Evolutionary conservation across 2,797 vertebrate genomes (phyloP).

Genomic region (Gorsachius magnificus): DNA sequence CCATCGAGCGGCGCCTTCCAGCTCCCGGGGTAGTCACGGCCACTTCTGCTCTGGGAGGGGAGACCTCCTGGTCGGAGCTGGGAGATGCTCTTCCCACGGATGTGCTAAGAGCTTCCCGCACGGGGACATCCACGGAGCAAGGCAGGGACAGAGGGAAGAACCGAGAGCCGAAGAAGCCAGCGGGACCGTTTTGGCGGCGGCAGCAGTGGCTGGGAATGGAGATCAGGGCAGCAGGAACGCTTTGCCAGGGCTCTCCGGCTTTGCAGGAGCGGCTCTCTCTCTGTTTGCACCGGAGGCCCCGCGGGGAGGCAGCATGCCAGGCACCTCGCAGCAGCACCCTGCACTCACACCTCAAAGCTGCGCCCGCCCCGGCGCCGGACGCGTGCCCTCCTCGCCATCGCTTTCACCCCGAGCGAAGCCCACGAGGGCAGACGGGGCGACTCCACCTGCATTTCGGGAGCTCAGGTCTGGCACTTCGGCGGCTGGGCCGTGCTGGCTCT

Average conservation of each 20-base stretch:
- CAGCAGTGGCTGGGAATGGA: neutral
- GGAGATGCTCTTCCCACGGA: no score
- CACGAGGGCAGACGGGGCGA: neutral
- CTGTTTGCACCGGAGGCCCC: rapidly evolving
- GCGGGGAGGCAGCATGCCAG: neutral
- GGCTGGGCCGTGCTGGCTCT: rapidly evolving
- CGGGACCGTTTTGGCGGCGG: neutral
- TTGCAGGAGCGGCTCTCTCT: neutral
- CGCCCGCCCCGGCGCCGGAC: rapidly evolving
- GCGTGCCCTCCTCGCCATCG: rapidly evolving
- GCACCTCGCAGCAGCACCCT: neutral
- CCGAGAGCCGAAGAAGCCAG: neutral
- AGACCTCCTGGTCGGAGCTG: neutral
- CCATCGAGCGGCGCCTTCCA: neutral
- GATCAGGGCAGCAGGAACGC: no score
- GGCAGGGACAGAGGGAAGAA: neutral
- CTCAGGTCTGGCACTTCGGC: no score
- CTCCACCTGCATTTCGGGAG: rapidly evolving
- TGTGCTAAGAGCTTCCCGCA: rapidly evolving
- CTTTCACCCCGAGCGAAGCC: neutral
- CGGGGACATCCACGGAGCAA: neutral
- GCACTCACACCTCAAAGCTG: neutral
- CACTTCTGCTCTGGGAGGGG: neutral
- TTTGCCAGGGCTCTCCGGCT: neutral
- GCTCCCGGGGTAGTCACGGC: neutral